Evolutionary conservation across 2,113 vertebrate genomes (phyloP).

Genomic region (Marmota monax): DNA sequence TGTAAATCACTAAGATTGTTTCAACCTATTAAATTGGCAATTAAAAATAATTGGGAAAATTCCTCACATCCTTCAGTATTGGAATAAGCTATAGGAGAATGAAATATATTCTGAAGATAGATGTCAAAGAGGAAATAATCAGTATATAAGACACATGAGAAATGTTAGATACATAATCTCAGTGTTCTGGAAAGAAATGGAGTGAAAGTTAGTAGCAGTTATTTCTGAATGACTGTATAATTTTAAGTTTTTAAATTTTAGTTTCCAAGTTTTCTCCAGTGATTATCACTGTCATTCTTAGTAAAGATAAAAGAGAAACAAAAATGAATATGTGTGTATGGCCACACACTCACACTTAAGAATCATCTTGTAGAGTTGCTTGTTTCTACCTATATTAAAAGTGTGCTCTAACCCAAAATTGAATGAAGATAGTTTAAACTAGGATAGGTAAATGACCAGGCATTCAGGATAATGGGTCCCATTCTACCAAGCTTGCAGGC

Average conservation of each 20-base stretch:
- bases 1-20: not conserved
- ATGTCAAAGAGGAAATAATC: not conserved
- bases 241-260: not conserved
- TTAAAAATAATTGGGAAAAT: not conserved
- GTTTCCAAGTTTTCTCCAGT: not conserved
- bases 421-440: no score
- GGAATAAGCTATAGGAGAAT: not conserved
- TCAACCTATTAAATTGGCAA: not conserved
- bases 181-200: not conserved
- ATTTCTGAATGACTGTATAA: not conserved
- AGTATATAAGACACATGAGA: constrained; percentile 8
- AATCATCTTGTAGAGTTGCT: constrained; percentile 12
- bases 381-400: constrained; percentile 6
- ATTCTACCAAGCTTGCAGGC: no score
- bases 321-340: not conserved
- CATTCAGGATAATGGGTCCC: no score
- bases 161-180: not conserved
- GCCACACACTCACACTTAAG: not conserved
- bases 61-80: not conserved
- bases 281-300: not conserved
- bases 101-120: constrained; percentile 22
- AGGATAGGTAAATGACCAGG: no score
- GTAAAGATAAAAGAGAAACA: not conserved
- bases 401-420: not conserved
- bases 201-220: not conserved